Evolutionary conservation across 2,113 vertebrate species (phyloP), one percentile per base, ranked within the genome.

Genomic region (Xiphophorus couchianus): DNA sequence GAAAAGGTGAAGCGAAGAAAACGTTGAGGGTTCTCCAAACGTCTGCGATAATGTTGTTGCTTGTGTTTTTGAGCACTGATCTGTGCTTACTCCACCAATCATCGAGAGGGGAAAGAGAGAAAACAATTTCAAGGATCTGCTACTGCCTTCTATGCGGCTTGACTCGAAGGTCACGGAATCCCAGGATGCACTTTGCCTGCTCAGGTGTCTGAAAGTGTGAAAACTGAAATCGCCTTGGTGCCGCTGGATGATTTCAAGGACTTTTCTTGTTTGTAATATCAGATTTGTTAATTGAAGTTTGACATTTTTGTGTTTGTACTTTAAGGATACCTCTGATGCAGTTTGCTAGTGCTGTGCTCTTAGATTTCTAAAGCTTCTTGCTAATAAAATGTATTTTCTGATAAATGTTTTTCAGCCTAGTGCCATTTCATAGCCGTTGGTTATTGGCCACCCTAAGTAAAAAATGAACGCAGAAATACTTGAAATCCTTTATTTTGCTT

Each of bases 61-160:
- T 54, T 51, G 29, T 82, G 33, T 80, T 80, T 77, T 69, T 62
- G 77, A 71, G 74, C 69, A 80, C 77, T 78, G 78, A 82, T 71
- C 74, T 71, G 80, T 51, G 73, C 77, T 85, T 71, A 74, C 78
- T 83, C 71, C 58, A 77, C 69, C 73, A 83, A 51, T 66, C 44
- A 17, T 19, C 5, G 4, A 69, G 8, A 42, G 14, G 62, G 25
- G 51, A n/a, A 44, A 73, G 54, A 77, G 54, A 75, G 37, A 74
- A 27, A 67, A 62, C 62, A 51, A 51, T 72, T 70, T 80, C 65
- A 79, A 78, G 68, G 42, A 73, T 37, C 37, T 70, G 58, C 64
- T 65, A 33, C 67, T 37, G 39, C 76, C 68, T 78, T 84, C 73
- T 66, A 62, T 83, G 31, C 73, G 66, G 61, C 73, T 81, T 71